Base-by-base conservation (phyloP, 2,797 vertebrate genomes). In the Melopsittacus undulatus region DNA sequence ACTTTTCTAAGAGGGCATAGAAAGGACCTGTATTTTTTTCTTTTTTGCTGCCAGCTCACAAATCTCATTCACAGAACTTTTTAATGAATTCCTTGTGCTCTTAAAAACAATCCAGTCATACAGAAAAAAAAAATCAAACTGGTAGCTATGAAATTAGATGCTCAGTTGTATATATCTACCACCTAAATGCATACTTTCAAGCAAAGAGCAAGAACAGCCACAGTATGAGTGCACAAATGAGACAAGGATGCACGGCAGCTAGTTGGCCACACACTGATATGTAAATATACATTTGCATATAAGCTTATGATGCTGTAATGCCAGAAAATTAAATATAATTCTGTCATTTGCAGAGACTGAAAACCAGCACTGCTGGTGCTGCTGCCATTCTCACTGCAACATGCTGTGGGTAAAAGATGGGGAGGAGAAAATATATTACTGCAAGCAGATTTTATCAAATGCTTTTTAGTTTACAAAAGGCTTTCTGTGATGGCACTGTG, bases 111-210 rank as follows among this genome's bases (percentile, higher is more conserved):
- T 43, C 11, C 34, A 83, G 4, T 45, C 22, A 15, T 51, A 72
- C 14, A 88, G 59, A 77, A 46, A 87, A 87, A 87, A 34, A 36
- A 36, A 87, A 72, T 67, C 14, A 38, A 45, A 34, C 20, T 26
- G 52, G 45, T 42, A 83, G 38, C 70, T 70, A 22, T 2, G 4
- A 42, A 87, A 86, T 91, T 63, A 77, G 43, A 66, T 32, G 45
- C 42, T 91, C 69, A 52, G 26, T 12, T 87, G 36, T 24, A n/a
- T n/a, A 30, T 23, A 52, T 17, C 46, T 56, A 17, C 23, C 51
- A 78, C 29, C 46, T 76, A 82, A 91, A 76, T 13, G 27, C 8
- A 67, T 9, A 61, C 79, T 91, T 92, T 76, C 74, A 92, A 96
- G 77, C 2, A 0, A 77, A 81, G 42, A 90, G 61, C 15, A 32